Conservation (phyloP, 2,888 invertebrate species). For the Eubasilissa splendida region DNA sequence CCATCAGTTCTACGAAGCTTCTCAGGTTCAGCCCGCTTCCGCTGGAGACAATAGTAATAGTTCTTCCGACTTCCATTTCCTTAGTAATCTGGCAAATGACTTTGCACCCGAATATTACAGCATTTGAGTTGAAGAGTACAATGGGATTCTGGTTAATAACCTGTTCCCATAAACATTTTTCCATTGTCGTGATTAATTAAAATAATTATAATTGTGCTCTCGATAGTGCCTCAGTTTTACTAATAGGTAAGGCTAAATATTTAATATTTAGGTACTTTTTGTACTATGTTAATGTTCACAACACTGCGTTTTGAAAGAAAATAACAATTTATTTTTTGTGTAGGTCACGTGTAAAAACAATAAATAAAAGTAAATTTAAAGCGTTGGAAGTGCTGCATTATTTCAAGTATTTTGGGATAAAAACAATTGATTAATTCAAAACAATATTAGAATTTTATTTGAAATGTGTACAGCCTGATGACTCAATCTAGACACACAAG, state of each 20-base stretch:
- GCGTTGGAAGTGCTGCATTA: too few species aligned
- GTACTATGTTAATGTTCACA: not conserved
- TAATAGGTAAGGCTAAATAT: conserved; percentile 37
- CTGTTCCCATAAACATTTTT: conserved; percentile 68
- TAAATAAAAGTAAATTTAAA: too few species aligned
- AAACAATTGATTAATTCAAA: too few species aligned
- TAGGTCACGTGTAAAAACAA: too few species aligned
- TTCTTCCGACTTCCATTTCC: conserved; percentile 95
- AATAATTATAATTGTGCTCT: conserved; percentile 55
- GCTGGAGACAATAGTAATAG: conserved; percentile 88
- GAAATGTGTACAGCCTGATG: too few species aligned
- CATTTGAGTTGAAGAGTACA: conserved; percentile 74
- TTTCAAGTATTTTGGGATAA: too few species aligned
- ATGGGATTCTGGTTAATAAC: conserved; percentile 72
- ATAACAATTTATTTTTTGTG: too few species aligned
- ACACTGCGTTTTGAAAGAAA: too few species aligned
- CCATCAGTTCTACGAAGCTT: conserved; percentile 80
- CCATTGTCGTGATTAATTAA: conserved; percentile 39
- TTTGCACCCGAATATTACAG: conserved; percentile 93
- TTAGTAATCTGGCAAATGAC: conserved; percentile 93
- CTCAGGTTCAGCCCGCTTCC: conserved; percentile 67
- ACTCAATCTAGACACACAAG: too few species aligned
- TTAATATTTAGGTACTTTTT: conserved; percentile 27
- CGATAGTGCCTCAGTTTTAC: conserved; percentile 58
- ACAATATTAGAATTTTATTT: too few species aligned